Evolutionary conservation across 2,113 vertebrate genomes (phyloP), one percentile per base, ranked within the genome.

Genomic region (Pionites leucogaster): DNA sequence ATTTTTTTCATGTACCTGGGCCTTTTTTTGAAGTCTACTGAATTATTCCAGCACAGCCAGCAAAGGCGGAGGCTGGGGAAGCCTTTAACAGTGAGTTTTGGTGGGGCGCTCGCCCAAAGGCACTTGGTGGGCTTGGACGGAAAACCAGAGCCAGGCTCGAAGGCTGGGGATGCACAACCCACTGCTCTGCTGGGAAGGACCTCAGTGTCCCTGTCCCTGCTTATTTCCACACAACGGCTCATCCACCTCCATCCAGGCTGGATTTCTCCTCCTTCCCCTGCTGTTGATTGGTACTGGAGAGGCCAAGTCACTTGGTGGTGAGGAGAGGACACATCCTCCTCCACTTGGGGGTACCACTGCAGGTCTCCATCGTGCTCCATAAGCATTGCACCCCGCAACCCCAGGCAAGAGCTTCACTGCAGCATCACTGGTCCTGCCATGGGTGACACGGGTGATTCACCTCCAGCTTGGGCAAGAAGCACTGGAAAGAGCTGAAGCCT

Each of bases 381-480:
- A 5, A 50, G 16, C 47, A 25, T 16, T 23, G 8, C 37, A 2
- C 50, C 27, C 63, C 6, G 27, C 42, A n/a, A 41, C 23, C 3
- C 18, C 1, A 1, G 29, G 18, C 6, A 3, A 63, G 31, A 71
- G 57, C 27, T 59, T 3, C 4, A 9, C 11, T 2, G 11, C 53
- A 9, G 64, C 60, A 59, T 33, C 17, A 14, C 60, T 11, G 11
- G 39, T 49, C 53, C 27, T 13, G 55, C 13, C 14, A 64, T 9
- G 9, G 62, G 53, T 49, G 9, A 19, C 5, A 15, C 1, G 5
- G 50, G 24, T 0, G 0, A 65, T 78, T 10, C 25, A 5, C 55
- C 50, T 47, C 65, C 75, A 28, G 53, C 70, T 14, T 10, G 20
- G 37, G 39, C 33, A 23, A 25, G 31, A 16, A 50, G 59, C 27